phyloP scores from a whole-genome alignment of 53 echinoderm and acorn worm species.

The Arbacia lixula region DNA sequence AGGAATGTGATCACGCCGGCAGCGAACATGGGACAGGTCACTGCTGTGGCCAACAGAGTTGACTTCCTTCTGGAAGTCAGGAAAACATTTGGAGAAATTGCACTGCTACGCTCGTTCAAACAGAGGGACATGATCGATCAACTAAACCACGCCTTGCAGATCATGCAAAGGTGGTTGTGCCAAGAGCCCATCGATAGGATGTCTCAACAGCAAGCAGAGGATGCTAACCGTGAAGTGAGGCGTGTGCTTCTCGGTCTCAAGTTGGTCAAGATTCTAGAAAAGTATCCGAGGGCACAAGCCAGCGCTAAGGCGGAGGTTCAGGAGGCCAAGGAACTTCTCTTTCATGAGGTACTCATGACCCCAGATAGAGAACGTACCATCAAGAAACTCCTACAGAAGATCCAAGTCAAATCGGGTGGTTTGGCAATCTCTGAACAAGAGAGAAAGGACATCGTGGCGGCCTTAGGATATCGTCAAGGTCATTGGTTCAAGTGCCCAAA shows the following conservation, averaged over 20 bases:
- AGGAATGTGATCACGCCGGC: neutral
- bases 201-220: conserved; percentile 29
- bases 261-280: neutral
- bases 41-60: conserved; percentile 22
- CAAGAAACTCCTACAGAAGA: conserved; percentile 11
- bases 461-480: conserved; percentile 64
- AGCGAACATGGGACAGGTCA: conserved; percentile 17
- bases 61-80: neutral
- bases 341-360: neutral
- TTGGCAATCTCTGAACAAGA: conserved; percentile 67
- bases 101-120: neutral
- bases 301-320: neutral
- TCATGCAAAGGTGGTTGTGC: conserved; percentile 29
- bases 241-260: neutral
- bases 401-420: conserved; percentile 8
- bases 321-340: neutral
- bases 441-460: conserved; percentile 71
- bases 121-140: no score
- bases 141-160: neutral
- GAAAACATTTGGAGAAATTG: no score
- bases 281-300: conserved; percentile 4
- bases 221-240: conserved; percentile 19
- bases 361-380: neutral
- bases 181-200: conserved; percentile 14
- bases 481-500: conserved; percentile 90